Evolutionary conservation across 2,113 vertebrate genomes (phyloP), one percentile per base, ranked within the genome.

Genomic region (mouse (Mus musculus)): DNA sequence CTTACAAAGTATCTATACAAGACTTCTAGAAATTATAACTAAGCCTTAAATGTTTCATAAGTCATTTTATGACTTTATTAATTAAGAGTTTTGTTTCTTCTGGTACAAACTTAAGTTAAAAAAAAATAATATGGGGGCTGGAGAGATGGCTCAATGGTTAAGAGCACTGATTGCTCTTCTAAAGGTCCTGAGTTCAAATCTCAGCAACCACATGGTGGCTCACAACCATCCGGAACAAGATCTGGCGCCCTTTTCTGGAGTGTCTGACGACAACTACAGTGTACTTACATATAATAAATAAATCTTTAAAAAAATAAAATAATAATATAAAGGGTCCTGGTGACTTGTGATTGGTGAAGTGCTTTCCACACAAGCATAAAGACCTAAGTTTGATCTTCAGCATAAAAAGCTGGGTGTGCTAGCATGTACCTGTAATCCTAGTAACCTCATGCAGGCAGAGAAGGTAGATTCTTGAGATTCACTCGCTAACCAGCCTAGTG

Each of bases 21-120:
- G 72, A 71, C 72, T 56, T 89, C 87, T 87, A 65, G 87, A 91
- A 94, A 80, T 85, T 85, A 54, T 81, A 76, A 93, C 80, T 88
- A 93, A 85, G 22, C 69, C 16, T 54, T 90, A 88, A 82, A 88
- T 82, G 12, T 88, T 84, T 87, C 54, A 80, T 91, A 46, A 91
- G 2, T 88, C 71, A 52, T 39, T 89, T 71, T 61, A 77, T 69
- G 4, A 52, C 24, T 72, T 7, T 36, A 56, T 39, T 36, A 90
- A 22, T 86, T 76, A 8, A 92, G 84, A 69, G 6, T 88, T 90
- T 92, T 89, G 69, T 92, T 95, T 63, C 52, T 93, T 95, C 24
- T 93, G 49, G 75, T 46, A 80, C 0, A 87, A n/a, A 93, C 59
- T 94, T 73, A 73, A 89, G 36, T 69, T 75, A 46, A 73, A 73